A percentile compares a stretch with the other conserved stretches of the same genome.
These are phyloP conservation scores for Lasiurus cinereus DNA, from an alignment of 2,113 vertebrate species.

Conservation along the genomic window DNA sequence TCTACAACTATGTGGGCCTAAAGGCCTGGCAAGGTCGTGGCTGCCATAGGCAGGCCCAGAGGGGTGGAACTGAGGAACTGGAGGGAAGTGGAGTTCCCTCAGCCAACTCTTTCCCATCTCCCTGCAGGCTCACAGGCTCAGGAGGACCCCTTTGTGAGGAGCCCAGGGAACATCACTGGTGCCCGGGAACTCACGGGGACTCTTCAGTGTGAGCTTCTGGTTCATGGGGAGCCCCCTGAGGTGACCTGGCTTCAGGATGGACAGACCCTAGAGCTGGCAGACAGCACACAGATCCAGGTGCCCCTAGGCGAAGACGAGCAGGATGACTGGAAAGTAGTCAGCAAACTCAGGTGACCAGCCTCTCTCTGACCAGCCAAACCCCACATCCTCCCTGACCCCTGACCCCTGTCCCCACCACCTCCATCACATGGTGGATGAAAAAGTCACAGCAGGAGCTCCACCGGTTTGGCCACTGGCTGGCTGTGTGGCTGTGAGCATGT, in stretches of 20 bases:
- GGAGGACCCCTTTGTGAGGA: slow-evolving; percentile 83
- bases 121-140: slow-evolving; percentile 62
- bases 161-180: slow-evolving; percentile 88
- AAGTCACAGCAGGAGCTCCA: not conserved
- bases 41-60: not conserved
- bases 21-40: slow-evolving; percentile 61
- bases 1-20: slow-evolving; percentile 69
- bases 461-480: not conserved
- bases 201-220: slow-evolving; percentile 87
- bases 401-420: not conserved
- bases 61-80: not conserved
- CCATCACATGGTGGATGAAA: not conserved
- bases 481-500: not conserved
- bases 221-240: slow-evolving; percentile 87
- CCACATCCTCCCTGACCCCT: accelerated
- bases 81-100: not conserved
- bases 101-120: not conserved
- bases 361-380: not conserved
- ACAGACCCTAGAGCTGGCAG: slow-evolving; percentile 82
- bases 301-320: slow-evolving; percentile 79
- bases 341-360: slow-evolving; percentile 86
- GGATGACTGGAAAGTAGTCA: slow-evolving; percentile 86
- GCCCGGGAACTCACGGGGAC: slow-evolving; percentile 90
- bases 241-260: slow-evolving; percentile 90
- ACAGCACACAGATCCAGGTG: slow-evolving; percentile 90